phyloP scores from a whole-genome alignment of 2,888 invertebrate genomes.

The Sturmia bella region DNA sequence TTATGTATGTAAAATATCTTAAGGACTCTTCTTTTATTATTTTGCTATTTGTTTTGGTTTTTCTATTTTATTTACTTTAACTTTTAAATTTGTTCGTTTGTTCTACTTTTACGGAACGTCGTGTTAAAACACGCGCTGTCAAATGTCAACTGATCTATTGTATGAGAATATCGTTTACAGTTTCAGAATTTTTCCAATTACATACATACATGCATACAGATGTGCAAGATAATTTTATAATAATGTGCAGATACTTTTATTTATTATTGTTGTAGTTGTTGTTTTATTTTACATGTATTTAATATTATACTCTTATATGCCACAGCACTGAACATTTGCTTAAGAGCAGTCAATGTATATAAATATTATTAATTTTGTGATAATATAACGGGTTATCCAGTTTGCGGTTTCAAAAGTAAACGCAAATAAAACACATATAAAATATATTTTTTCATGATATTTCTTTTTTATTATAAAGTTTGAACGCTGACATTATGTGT shows the following conservation, averaged over 20 bases:
- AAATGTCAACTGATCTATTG: slow-evolving; percentile 82
- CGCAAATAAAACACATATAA: too few relatives aligned
- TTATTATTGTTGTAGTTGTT: slow-evolving; percentile 43
- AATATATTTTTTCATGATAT: too few relatives aligned
- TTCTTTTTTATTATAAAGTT: too few relatives aligned
- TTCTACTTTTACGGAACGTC: slow-evolving; percentile 64
- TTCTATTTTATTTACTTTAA: slow-evolving; percentile 71
- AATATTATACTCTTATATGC: slow-evolving; percentile 36
- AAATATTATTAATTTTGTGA: too few relatives aligned
- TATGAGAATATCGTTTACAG: slow-evolving; percentile 77
- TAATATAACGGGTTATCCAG: too few relatives aligned
- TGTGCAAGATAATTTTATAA: slow-evolving; percentile 67
- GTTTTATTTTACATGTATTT: slow-evolving; percentile 45
- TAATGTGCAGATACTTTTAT: slow-evolving; percentile 67
- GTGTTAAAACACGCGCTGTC: slow-evolving; percentile 75
- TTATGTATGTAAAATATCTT: too few relatives aligned
- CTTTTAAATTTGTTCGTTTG: slow-evolving; percentile 46
- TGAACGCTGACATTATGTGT: too few relatives aligned
- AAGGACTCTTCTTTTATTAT: neutral
- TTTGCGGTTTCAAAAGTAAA: too few relatives aligned
- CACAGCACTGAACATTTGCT: slow-evolving; percentile 17
- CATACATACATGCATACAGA: slow-evolving; percentile 33
- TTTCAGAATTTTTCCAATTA: slow-evolving; percentile 54
- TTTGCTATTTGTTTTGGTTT: slow-evolving; percentile 51
- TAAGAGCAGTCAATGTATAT: neutral